Evolutionary conservation across 2,113 vertebrate species (phyloP).

Genomic region (Onychostruthus taczanowskii): DNA sequence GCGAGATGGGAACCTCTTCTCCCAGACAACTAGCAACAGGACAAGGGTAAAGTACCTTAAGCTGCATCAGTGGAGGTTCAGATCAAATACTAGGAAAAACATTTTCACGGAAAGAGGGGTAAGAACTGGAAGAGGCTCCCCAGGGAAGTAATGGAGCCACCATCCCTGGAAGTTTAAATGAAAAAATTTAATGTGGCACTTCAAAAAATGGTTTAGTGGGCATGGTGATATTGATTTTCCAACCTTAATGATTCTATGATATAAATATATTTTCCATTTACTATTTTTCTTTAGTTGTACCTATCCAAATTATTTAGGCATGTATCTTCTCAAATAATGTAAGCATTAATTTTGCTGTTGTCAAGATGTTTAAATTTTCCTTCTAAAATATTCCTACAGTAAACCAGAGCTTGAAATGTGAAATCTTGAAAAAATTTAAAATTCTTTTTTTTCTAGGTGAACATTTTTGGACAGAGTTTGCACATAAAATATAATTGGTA

Average conservation of each 20-base stretch:
- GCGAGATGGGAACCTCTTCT: too few relatives aligned
- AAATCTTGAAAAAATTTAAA: background rate
- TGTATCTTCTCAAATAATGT: background rate
- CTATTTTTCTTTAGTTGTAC: background rate
- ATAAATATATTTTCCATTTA: background rate
- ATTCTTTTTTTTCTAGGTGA: background rate
- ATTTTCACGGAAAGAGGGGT: background rate
- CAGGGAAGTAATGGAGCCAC: background rate
- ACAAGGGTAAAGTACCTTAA: background rate
- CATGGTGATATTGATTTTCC: background rate
- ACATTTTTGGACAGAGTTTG: background rate
- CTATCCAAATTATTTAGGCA: background rate
- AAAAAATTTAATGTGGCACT: rapidly evolving
- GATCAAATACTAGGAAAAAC: background rate
- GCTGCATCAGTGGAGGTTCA: background rate
- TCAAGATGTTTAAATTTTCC: background rate
- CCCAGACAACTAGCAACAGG: background rate
- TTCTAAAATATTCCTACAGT: background rate
- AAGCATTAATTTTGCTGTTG: background rate
- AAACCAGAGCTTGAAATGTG: background rate
- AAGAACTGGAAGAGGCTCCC: background rate
- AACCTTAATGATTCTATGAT: background rate
- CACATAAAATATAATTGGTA: background rate
- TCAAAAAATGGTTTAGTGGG: background rate
- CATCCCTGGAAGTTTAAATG: background rate